Evolutionary conservation across 2,888 invertebrate genomes (phyloP), one percentile per base, ranked within the genome.

Genomic region (Apodemia duryi): DNA sequence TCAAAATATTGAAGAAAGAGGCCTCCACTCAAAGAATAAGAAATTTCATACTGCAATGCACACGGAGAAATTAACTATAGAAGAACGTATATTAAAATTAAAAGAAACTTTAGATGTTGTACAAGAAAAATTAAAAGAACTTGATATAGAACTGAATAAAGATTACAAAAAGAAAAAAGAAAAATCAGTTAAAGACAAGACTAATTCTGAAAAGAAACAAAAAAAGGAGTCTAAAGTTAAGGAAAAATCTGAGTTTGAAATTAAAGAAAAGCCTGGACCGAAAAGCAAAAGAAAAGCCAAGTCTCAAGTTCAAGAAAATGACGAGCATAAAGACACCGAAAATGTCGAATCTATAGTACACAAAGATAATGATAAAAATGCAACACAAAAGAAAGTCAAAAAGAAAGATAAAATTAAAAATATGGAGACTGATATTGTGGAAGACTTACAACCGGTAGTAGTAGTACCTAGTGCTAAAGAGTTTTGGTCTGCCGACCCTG

Each of bases 391-490:
- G 13, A 29, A 65, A 28, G 29, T 35, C 29, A 61, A 51, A 29
- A 64, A 61, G 51, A 32, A 11, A 35, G 10, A 65, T 64, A 72
- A 68, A 38, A 62, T 64, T 28, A 70, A 69, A 61, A 72, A 71
- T 10, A 71, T 79, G 0, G 78, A 79, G 67, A 74, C 13, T 13
- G 13, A 32, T 13, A 6, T 82, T 2, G 72, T 79, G 7, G 82
- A 82, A 4, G 82, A 74, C 54, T 70, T 83, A 5, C 78, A 81
- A 70, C 83, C 89, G 0, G 85, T 74, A 3, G 66, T 91, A 1
- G 82, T 85, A 13, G 78, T 82, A 57, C 88, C 91, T 0, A 89
- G 89, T 72, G 85, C 78, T 6, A 86, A 89, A 62, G 88, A 87
- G 7, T 91, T 91, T 70, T 91, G 91, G 86, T 73, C 82, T 0